Evolutionary conservation across 2,888 invertebrate species (phyloP).

Genomic region (Oligia fasciuncula): DNA sequence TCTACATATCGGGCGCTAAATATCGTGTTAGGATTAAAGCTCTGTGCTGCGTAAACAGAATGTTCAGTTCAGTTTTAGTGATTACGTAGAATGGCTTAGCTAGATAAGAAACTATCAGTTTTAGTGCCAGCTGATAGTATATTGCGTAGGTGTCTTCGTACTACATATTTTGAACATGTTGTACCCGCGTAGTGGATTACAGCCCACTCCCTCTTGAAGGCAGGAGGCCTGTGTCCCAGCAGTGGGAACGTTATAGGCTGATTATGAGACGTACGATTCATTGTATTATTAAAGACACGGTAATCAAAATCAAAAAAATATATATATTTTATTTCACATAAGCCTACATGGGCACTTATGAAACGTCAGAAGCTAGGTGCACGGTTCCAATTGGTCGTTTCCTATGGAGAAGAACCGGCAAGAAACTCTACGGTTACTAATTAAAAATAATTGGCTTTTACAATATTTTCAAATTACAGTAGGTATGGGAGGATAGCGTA

Average conservation of each 20-base stretch:
- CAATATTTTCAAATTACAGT: no score
- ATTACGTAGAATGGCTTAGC: neutral
- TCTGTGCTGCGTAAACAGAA: neutral
- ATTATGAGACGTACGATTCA: neutral
- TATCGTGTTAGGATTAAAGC: neutral
- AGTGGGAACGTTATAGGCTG: neutral
- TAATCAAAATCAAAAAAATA: no score
- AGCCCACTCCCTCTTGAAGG: neutral
- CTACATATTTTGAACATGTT: neutral
- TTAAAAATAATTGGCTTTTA: no score
- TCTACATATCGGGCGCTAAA: no score
- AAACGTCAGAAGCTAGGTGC: no score
- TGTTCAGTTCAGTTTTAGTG: neutral
- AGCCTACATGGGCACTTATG: no score
- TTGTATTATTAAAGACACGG: neutral
- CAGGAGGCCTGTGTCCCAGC: neutral
- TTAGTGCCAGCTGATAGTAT: conserved; percentile 8
- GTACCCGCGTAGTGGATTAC: neutral
- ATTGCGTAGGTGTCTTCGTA: neutral
- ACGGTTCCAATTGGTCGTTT: no score
- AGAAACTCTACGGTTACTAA: no score
- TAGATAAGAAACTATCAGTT: conserved; percentile 22
- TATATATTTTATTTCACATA: no score
- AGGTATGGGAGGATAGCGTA: no score
- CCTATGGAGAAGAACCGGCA: no score